Conservation (phyloP, 2,888 invertebrate species). For the Chydorus sphaericus region DNA sequence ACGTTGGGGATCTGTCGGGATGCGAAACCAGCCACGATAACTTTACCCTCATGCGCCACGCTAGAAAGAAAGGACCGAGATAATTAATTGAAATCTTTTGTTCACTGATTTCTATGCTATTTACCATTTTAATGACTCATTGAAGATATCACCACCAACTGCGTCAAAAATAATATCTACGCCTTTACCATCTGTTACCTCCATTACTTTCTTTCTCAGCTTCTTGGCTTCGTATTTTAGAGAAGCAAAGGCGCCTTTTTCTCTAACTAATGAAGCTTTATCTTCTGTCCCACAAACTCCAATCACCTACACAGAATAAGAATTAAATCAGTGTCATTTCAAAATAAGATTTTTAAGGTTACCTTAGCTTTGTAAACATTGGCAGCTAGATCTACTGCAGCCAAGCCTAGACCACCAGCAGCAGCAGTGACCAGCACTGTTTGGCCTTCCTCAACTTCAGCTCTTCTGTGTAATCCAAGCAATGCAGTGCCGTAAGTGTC, state of each 20-base stretch:
- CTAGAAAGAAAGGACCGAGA: slow-evolving; percentile 27
- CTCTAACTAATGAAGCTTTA: slow-evolving; percentile 39
- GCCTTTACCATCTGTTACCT: slow-evolving; percentile 41
- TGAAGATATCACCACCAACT: slow-evolving; percentile 43
- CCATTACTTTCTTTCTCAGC: slow-evolving; percentile 35
- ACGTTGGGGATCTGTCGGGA: slow-evolving; percentile 35
- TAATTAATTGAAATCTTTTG: neutral
- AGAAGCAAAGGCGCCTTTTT: slow-evolving; percentile 47
- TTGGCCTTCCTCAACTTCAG: slow-evolving; percentile 36
- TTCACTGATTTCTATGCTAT: neutral
- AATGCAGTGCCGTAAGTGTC: slow-evolving; percentile 49
- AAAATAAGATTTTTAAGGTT: slow-evolving; percentile 14
- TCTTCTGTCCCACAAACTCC: slow-evolving; percentile 49
- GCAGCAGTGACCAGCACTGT: slow-evolving; percentile 48
- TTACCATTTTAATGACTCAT: slow-evolving; percentile 42
- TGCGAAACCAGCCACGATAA: slow-evolving; percentile 37
- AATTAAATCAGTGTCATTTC: neutral
- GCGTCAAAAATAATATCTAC: slow-evolving; percentile 48
- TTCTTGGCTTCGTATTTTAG: slow-evolving; percentile 41
- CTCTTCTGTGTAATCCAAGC: slow-evolving; percentile 42
- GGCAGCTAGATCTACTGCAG: slow-evolving; percentile 50
- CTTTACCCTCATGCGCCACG: slow-evolving; percentile 37
- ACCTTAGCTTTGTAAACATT: slow-evolving; percentile 50
- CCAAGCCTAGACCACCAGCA: slow-evolving; percentile 43
- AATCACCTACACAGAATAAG: slow-evolving; percentile 37